phyloP scores from a whole-genome alignment of 1,140 invertebrate species.

The Spodoptera frugiperda region DNA sequence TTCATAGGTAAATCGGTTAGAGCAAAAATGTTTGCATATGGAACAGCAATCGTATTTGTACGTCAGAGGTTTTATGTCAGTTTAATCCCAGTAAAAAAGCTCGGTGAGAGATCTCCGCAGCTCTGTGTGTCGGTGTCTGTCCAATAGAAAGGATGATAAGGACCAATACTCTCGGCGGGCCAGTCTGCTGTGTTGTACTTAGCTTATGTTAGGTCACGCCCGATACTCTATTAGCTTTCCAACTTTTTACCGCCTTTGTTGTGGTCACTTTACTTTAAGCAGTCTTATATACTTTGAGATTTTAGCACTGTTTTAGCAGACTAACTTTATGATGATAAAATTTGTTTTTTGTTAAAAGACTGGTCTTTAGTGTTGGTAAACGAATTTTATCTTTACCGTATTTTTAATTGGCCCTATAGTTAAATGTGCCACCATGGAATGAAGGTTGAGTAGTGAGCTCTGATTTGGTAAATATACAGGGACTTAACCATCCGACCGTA shows the following conservation, averaged over 20 bases:
- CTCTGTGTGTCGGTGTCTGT: constrained; percentile 24
- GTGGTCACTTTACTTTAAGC: background rate
- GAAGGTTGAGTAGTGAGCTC: background rate
- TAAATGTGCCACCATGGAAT: background rate
- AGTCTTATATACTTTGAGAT: background rate
- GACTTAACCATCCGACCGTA: constrained; percentile 11
- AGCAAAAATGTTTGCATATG: constrained; percentile 42
- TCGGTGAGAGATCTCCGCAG: constrained; percentile 32
- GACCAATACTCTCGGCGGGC: constrained; percentile 38
- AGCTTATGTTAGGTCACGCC: constrained; percentile 34
- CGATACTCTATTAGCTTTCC: background rate
- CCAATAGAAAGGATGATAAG: constrained; percentile 42
- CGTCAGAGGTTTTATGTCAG: constrained; percentile 37
- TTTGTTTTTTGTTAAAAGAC: too few relatives aligned
- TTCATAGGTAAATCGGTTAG: constrained; percentile 36
- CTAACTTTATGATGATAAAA: too few relatives aligned
- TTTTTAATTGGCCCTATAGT: background rate
- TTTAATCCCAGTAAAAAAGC: constrained; percentile 38
- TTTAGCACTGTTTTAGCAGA: background rate
- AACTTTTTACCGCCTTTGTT: constrained; percentile 15
- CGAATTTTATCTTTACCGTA: background rate
- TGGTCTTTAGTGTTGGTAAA: background rate
- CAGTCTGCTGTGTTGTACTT: constrained; percentile 33
- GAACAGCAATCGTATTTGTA: constrained; percentile 26
- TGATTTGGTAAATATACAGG: constrained; percentile 12